phyloP scores from a whole-genome alignment of 2,888 invertebrate genomes.

The Cephus pygmeus region DNA sequence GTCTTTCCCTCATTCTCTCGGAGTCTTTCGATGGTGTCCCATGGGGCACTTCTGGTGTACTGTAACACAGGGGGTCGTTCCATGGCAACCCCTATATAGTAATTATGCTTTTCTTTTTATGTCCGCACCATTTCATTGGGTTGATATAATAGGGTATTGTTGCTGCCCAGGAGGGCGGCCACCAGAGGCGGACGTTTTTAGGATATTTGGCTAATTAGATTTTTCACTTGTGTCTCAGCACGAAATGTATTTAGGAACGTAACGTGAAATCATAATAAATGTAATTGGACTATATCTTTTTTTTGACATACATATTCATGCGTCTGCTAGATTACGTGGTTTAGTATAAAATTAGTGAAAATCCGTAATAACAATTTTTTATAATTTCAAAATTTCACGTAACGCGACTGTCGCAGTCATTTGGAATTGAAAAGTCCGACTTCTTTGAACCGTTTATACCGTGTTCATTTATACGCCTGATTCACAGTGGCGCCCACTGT shows the following conservation, averaged over 20 bases:
- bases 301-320: neutral
- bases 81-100: constrained; percentile 61
- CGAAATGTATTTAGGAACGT: neutral
- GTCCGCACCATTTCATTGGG: constrained; percentile 62
- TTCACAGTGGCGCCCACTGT: neutral
- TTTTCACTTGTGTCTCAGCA: neutral
- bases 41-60: constrained; percentile 60
- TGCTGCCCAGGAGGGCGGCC: constrained; percentile 24
- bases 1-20: constrained; percentile 25
- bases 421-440: neutral
- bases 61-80: constrained; percentile 52
- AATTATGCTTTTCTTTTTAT: constrained; percentile 64
- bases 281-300: neutral
- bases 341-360: neutral
- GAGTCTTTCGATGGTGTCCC: constrained; percentile 43
- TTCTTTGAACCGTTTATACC: neutral
- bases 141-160: constrained; percentile 59
- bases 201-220: constrained; percentile 50
- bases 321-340: neutral
- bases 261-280: neutral
- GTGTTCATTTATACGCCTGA: neutral
- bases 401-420: neutral
- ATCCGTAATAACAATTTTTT: neutral
- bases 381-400: neutral
- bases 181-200: constrained; percentile 35